These are phyloP conservation scores for Eulimnadia texana DNA, from an alignment of 1,140 invertebrate species.

Conservation along the genomic window DNA sequence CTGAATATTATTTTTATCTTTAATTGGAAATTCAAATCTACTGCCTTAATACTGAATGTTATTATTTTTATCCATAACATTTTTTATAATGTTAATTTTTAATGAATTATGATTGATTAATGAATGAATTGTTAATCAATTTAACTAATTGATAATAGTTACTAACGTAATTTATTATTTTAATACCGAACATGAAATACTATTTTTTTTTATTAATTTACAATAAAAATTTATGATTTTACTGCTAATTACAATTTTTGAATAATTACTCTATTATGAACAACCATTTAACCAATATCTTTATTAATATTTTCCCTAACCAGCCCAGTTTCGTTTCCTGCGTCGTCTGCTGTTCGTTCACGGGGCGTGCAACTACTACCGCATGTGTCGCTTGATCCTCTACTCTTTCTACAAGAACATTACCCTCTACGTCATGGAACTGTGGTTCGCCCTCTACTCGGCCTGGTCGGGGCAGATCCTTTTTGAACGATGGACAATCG, in stretches of 20 bases:
- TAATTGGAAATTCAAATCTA: no score
- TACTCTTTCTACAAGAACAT: constrained; percentile 99
- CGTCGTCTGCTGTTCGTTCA: constrained; percentile 85
- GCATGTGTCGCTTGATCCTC: constrained; percentile 94
- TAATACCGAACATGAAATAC: no score
- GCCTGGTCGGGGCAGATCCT: constrained; percentile 97
- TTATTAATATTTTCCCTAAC: constrained; percentile 20
- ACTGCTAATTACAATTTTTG: not conserved
- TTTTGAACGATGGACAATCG: constrained; percentile 96
- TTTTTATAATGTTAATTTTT: constrained; percentile 12
- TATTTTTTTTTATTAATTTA: no score
- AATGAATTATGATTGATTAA: constrained; percentile 1
- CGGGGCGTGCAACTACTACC: constrained; percentile 95
- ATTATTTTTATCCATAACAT: no score
- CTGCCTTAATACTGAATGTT: no score
- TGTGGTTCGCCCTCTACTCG: constrained; percentile 97
- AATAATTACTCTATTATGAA: no score
- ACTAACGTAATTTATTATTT: no score
- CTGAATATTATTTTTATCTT: no score
- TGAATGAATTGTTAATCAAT: not conserved
- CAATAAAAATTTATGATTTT: no score
- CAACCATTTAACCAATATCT: no score
- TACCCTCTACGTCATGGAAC: constrained; percentile 94
- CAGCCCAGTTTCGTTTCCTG: constrained; percentile 71
- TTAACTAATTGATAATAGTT: constrained; percentile 4